A percentile compares a stretch with the other conserved stretches of the same genome.
Evolutionary conservation across 2,797 vertebrate species (phyloP).

Genomic region (Nyctibius grandis): DNA sequence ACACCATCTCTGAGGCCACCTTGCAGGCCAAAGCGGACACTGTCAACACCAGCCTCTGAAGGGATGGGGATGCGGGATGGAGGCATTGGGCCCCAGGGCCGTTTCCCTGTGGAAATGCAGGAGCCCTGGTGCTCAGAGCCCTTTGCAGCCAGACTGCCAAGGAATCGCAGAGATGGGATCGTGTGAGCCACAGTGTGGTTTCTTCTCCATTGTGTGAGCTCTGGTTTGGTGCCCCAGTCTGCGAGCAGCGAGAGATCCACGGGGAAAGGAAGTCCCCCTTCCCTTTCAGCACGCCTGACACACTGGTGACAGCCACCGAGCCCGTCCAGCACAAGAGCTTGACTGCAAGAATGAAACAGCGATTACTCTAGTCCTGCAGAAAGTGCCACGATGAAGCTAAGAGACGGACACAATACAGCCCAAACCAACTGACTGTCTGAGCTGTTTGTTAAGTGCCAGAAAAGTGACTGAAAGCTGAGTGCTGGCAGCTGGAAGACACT

Average conservation of each 20-base stretch:
- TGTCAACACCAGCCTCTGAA: constrained; percentile 84
- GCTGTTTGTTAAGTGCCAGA: constrained; percentile 43
- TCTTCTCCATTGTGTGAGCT: background rate
- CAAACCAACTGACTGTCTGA: background rate
- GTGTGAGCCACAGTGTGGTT: background rate
- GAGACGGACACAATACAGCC: background rate
- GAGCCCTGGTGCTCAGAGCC: background rate
- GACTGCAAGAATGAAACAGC: background rate
- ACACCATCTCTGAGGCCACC: constrained; percentile 57
- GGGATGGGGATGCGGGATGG: fast-evolving
- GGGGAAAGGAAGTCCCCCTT: background rate
- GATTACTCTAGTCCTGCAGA: background rate
- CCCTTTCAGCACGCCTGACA: background rate
- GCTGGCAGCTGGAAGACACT: background rate
- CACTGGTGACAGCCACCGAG: fast-evolving
- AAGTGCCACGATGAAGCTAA: constrained; percentile 15
- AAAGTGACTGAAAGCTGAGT: background rate
- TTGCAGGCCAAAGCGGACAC: constrained; percentile 70
- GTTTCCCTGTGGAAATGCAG: fast-evolving
- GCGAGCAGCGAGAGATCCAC: fast-evolving
- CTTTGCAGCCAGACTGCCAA: background rate
- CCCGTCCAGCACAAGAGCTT: background rate
- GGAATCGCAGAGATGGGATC: background rate
- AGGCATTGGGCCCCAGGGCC: fast-evolving
- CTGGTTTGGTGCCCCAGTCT: background rate